Evolutionary conservation across 2,797 vertebrate species (phyloP).

Genomic region (Hypotaenidia okinawae): DNA sequence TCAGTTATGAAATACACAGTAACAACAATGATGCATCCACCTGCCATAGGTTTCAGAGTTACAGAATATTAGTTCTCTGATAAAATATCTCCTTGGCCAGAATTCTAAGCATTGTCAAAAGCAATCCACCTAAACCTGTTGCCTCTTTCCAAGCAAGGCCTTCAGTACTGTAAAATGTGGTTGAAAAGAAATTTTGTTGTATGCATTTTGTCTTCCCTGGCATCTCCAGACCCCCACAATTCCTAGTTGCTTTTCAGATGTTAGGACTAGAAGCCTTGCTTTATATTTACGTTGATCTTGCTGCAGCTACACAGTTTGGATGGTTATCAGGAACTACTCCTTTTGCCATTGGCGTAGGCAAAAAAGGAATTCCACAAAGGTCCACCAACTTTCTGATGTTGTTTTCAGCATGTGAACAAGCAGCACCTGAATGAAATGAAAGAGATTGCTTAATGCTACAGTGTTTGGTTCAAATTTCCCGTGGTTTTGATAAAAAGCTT

Average conservation of each 20-base stretch:
- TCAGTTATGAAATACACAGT: neutral
- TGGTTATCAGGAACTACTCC: slow-evolving; percentile 93
- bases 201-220: neutral
- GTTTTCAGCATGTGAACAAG: slow-evolving; percentile 87
- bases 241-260: neutral
- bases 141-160: neutral
- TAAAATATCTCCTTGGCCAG: neutral
- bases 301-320: slow-evolving; percentile 90
- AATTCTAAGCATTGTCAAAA: neutral
- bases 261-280: slow-evolving; percentile 12
- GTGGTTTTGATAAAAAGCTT: neutral
- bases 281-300: slow-evolving; percentile 88
- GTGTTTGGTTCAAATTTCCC: neutral
- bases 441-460: neutral
- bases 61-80: neutral
- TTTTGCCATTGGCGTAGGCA: slow-evolving; percentile 98
- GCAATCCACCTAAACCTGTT: neutral
- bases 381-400: slow-evolving; percentile 86
- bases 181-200: neutral
- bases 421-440: slow-evolving; percentile 84
- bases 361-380: slow-evolving; percentile 86
- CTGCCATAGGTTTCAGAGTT: neutral
- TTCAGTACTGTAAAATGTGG: neutral
- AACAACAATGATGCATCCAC: neutral
- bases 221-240: neutral